A percentile compares a stretch with the other conserved stretches of the same genome.
These are phyloP conservation scores for Aporrectodea caliginosa DNA, from an alignment of 1,140 invertebrate genomes.

Conservation along the genomic window DNA sequence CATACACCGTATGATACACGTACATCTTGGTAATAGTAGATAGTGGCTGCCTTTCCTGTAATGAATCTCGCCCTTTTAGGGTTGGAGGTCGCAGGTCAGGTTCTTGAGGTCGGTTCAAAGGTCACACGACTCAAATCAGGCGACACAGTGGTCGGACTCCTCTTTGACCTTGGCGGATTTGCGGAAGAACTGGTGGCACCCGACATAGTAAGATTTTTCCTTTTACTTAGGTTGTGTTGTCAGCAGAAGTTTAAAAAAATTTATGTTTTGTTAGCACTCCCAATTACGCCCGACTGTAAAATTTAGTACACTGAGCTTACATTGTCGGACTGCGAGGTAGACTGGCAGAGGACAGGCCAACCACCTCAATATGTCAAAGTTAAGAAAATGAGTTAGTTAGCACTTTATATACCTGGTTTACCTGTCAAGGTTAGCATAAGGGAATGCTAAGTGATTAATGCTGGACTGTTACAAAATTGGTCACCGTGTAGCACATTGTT, in stretches of 20 bases:
- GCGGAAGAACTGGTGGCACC: not conserved
- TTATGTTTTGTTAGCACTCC: too few species aligned
- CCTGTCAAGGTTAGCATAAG: too few species aligned
- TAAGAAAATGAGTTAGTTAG: not conserved
- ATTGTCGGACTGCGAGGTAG: not conserved
- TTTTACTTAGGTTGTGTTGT: not conserved
- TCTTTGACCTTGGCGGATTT: not conserved
- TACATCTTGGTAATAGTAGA: too few species aligned
- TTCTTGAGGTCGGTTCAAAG: not conserved
- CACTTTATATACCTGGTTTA: too few species aligned
- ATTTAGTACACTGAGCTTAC: not conserved
- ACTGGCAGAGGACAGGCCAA: not conserved
- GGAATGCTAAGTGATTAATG: too few species aligned
- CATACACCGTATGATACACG: too few species aligned
- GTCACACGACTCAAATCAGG: not conserved
- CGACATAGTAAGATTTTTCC: not conserved
- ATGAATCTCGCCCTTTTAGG: not conserved
- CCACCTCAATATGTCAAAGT: not conserved
- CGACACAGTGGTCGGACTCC: not conserved
- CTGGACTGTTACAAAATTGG: too few species aligned
- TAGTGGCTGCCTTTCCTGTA: too few species aligned
- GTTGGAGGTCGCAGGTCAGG: not conserved
- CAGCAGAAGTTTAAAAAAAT: too few species aligned
- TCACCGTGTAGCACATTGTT: too few species aligned
- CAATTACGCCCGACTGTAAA: too few species aligned